Conservation (phyloP, 2,797 vertebrate genomes). For the Pseudochirops cupreus region DNA sequence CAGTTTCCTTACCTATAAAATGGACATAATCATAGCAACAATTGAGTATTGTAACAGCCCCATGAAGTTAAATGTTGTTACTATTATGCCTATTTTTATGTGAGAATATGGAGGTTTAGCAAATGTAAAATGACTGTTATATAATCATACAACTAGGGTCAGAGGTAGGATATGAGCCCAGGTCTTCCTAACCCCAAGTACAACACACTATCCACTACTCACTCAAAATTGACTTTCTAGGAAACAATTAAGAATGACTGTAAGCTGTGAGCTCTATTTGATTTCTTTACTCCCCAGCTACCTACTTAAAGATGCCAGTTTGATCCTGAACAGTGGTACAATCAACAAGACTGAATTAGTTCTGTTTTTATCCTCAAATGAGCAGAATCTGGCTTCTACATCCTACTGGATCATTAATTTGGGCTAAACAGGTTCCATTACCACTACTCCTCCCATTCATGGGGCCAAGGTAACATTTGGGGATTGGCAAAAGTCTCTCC, state of each 20-base stretch:
- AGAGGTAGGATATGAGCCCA: neutral
- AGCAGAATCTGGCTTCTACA: neutral
- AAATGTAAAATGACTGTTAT: neutral
- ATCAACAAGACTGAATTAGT: neutral
- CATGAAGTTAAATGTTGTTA: neutral
- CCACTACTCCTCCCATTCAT: neutral
- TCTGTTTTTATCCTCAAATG: neutral
- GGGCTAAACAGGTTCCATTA: neutral
- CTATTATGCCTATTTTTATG: neutral
- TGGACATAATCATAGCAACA: neutral
- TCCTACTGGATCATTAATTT: neutral
- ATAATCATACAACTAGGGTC: neutral
- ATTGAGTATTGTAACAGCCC: neutral
- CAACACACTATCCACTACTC: neutral
- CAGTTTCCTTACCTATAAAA: too few relatives aligned
- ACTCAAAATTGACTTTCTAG: neutral
- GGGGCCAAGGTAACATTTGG: neutral
- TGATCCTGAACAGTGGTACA: neutral
- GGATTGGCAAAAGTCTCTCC: neutral
- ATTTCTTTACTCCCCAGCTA: neutral
- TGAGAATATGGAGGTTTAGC: neutral
- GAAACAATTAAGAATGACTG: neutral
- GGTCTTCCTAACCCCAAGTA: neutral
- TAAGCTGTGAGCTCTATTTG: neutral
- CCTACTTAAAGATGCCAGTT: neutral